Conservation (phyloP, 2,113 vertebrate genomes). For the Megaleporinus macrocephalus region DNA sequence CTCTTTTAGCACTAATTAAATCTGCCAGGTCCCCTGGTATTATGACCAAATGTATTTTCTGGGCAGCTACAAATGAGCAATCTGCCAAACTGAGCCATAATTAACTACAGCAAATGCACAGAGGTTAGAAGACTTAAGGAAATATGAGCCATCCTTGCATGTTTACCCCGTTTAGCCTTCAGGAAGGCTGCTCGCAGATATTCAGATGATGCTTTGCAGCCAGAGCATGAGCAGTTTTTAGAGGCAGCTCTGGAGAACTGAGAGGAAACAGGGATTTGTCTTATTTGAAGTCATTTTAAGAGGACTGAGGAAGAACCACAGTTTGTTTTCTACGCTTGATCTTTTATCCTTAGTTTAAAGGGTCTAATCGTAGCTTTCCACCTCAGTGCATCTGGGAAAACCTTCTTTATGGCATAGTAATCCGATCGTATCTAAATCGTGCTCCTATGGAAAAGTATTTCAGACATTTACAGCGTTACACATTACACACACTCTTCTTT, state of each 20-base stretch:
- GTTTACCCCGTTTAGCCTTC: constrained; percentile 32
- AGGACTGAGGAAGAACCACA: background rate
- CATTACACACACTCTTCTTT: background rate
- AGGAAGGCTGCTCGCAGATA: background rate
- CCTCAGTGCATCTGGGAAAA: background rate
- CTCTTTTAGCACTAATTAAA: constrained; percentile 56
- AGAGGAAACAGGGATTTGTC: background rate
- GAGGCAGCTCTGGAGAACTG: too few species aligned
- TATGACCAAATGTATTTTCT: constrained; percentile 52
- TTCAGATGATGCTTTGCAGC: background rate
- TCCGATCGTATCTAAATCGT: background rate
- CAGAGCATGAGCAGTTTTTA: background rate
- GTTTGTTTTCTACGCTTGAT: background rate
- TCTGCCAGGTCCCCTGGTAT: constrained; percentile 49
- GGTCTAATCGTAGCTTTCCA: background rate
- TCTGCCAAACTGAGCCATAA: constrained; percentile 54
- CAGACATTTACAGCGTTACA: background rate
- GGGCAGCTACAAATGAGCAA: constrained; percentile 44
- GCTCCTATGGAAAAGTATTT: background rate
- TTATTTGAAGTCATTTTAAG: background rate
- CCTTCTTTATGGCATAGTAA: background rate
- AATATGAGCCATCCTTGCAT: constrained; percentile 33
- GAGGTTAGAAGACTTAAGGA: constrained; percentile 55
- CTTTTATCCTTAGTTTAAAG: background rate
- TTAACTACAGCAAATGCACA: constrained; percentile 56